phyloP scores from a whole-genome alignment of 2,888 invertebrate species.

The Poecilus cupreus region DNA sequence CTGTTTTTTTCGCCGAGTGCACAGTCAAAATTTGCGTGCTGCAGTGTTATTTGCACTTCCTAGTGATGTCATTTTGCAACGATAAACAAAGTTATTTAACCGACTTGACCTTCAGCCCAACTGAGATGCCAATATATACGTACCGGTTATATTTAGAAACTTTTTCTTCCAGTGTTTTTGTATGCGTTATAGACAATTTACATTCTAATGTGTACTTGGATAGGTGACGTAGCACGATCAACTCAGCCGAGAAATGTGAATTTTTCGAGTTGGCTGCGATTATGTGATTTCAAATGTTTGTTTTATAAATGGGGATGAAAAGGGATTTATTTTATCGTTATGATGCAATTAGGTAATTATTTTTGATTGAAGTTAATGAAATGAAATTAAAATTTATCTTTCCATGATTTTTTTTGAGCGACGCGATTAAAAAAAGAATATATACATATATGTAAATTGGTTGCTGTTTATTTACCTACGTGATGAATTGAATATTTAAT shows the following conservation, averaged over 20 bases:
- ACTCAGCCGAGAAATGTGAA: neutral
- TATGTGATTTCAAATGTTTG: neutral
- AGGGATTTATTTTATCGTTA: neutral
- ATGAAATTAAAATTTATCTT: neutral
- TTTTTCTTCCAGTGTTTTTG: constrained; percentile 19
- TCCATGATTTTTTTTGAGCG: neutral
- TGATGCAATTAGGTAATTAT: neutral
- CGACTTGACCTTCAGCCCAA: constrained; percentile 18
- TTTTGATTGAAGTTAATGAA: neutral
- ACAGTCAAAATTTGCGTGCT: constrained; percentile 43
- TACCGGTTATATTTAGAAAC: constrained; percentile 31
- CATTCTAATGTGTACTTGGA: constrained; percentile 42
- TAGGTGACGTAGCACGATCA: neutral
- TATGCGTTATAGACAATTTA: constrained; percentile 2
- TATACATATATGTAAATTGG: neutral
- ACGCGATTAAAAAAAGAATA: neutral
- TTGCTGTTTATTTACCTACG: neutral
- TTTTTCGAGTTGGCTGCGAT: neutral
- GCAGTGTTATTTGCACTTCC: constrained; percentile 47
- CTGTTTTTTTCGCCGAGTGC: neutral
- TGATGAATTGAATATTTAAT: neutral
- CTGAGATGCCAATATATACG: constrained; percentile 8
- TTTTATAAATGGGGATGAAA: neutral
- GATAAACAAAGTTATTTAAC: constrained; percentile 50
- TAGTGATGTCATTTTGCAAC: constrained; percentile 34